These are phyloP conservation scores for Stegana nigrithorax DNA, from an alignment of 2,888 invertebrate species.

Conservation along the genomic window DNA sequence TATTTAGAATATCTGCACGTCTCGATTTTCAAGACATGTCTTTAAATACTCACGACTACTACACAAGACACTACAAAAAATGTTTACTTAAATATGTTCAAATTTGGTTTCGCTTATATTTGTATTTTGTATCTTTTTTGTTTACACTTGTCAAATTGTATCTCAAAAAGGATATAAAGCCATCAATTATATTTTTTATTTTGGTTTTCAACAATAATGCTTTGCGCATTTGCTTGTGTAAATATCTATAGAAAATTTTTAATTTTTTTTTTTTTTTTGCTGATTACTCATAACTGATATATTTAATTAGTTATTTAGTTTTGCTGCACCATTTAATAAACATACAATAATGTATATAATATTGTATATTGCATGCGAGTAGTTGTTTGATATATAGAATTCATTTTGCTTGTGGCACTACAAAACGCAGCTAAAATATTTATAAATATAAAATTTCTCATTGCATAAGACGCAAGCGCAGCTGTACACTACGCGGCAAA, in stretches of 20 bases:
- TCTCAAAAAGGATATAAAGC: constrained; percentile 62
- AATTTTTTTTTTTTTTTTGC: constrained; percentile 15
- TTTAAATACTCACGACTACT: constrained; percentile 9
- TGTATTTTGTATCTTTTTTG: constrained; percentile 34
- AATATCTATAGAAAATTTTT: constrained; percentile 39
- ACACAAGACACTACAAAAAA: constrained; percentile 21
- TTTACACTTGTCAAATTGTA: constrained; percentile 48
- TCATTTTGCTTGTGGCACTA: too few species aligned
- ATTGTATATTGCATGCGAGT: not conserved
- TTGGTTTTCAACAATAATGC: constrained; percentile 24
- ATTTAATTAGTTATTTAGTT: too few species aligned
- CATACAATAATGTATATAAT: too few species aligned
- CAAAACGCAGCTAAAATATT: not conserved
- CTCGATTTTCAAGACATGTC: not conserved
- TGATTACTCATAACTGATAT: constrained; percentile 5
- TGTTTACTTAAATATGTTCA: constrained; percentile 13
- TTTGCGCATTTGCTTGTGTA: constrained; percentile 46
- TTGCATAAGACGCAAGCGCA: not conserved
- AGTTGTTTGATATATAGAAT: not conserved
- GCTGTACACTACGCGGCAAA: not conserved
- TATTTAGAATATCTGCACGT: constrained; percentile 1
- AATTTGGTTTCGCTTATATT: constrained; percentile 16
- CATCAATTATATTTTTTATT: constrained; percentile 45
- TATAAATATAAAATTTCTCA: not conserved
- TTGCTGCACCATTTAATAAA: too few species aligned